Evolutionary conservation across 1,140 invertebrate species (phyloP), one percentile per base, ranked within the genome.

Genomic region (Sycophaga agraensis): DNA sequence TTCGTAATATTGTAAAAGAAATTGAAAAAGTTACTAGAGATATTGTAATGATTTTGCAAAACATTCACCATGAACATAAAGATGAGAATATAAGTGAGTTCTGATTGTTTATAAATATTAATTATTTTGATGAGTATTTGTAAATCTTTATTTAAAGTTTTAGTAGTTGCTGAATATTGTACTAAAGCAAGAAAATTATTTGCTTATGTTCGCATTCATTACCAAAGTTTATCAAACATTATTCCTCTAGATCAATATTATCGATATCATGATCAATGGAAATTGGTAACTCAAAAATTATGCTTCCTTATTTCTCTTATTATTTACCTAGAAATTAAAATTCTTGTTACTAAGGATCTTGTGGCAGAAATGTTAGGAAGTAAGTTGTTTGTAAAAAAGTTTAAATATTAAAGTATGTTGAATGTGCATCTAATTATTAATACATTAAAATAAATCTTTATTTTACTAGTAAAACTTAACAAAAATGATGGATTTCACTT

Each of bases 211-310:
- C 78, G 79, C 37, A 70, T 82, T 24, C 81, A 84, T 22, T 89
- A 87, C 75, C 64, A 70, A n/a, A 81, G 82, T 64, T 70, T 92
- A 28, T 75, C 83, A 22, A 58, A 68, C 37, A 77, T 89, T 48
- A 80, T 91, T 51, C 88, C 89, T 7, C 54, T 66, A 22, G 84
- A 86, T 61, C 87, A 91, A 65, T 92, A 89, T 79, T 92, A 91
- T 74, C 88, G 92, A 69, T 85, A 76, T 71, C 87, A 94, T 71
- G 93, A 96, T 69, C 89, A 92, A 63, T 96, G 93, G 93, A 84
- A 88, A 42, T 90, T 86, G 74, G 87, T 89, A 62, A 93, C 89
- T 0, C 92, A 96, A 70, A 82, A 88, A 45, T 82, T 94, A 48
- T 88, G 89, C 55, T 94, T 90, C 71, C 72, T 92, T 7, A 86